Evolutionary conservation across 35 echinoderm and acorn worm species (phyloP).

Genomic region (Eucidaris tribuloides): DNA sequence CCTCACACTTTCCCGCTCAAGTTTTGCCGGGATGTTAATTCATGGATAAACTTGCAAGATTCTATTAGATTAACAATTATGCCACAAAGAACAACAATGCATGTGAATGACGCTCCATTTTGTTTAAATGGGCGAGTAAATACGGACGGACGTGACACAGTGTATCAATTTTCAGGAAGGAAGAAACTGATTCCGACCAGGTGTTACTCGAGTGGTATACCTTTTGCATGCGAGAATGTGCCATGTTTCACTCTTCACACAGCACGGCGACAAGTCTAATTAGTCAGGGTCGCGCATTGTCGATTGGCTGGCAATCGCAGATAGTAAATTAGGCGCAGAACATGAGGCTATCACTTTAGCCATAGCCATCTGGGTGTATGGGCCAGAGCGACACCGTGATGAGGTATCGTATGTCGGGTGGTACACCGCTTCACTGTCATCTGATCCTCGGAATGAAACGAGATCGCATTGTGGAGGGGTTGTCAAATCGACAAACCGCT

Average conservation of each 20-base stretch:
- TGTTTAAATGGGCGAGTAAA: slow-evolving; percentile 35
- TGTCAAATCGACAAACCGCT: slow-evolving; percentile 37
- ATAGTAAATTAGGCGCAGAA: neutral
- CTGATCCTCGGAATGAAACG: slow-evolving; percentile 17
- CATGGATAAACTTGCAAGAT: no score
- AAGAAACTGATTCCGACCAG: slow-evolving; percentile 6
- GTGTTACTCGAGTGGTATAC: slow-evolving; percentile 12
- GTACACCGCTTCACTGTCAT: slow-evolving; percentile 20
- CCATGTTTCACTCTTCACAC: neutral
- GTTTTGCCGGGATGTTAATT: no score
- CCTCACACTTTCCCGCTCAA: no score
- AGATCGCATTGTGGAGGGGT: slow-evolving; percentile 36
- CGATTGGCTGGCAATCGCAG: neutral
- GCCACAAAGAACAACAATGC: no score
- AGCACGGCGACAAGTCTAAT: slow-evolving; percentile 17
- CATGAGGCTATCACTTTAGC: slow-evolving; percentile 31
- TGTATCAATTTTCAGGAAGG: neutral
- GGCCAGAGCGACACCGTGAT: slow-evolving; percentile 6
- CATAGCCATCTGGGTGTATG: slow-evolving; percentile 23
- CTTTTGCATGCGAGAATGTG: slow-evolving; percentile 8
- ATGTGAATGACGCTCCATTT: no score
- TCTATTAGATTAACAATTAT: no score
- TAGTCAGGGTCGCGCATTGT: neutral
- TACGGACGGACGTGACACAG: slow-evolving; percentile 3
- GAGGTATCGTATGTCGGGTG: slow-evolving; percentile 23